Evolutionary conservation across 2,113 vertebrate species (phyloP).

Genomic region (Hippoglossus stenolepis): DNA sequence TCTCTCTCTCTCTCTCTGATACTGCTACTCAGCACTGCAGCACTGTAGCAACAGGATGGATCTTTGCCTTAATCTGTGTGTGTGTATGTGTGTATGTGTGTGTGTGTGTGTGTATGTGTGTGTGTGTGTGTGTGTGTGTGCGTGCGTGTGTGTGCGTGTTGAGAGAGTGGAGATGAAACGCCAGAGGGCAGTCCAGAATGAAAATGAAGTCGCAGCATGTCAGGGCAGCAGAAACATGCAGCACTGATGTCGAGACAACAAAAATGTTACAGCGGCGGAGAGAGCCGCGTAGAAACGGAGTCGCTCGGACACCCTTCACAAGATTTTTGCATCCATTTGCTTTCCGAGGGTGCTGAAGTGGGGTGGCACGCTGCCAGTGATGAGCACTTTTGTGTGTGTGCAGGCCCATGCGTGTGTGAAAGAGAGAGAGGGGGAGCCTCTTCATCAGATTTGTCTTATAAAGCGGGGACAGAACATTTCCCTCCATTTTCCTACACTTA

Average conservation of each 20-base stretch:
- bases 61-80: slow-evolving; percentile 49
- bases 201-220: slow-evolving; percentile 65
- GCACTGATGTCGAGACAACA: slow-evolving; percentile 66
- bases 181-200: slow-evolving; percentile 36
- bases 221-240: slow-evolving; percentile 56
- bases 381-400: slow-evolving; percentile 32
- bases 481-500: slow-evolving; percentile 17
- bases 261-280: slow-evolving; percentile 37
- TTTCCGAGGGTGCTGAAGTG: slow-evolving; percentile 49
- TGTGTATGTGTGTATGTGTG: slow-evolving; percentile 35
- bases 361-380: slow-evolving; percentile 55
- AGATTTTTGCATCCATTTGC: slow-evolving; percentile 53
- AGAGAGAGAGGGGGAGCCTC: slow-evolving; percentile 15
- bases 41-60: slow-evolving; percentile 68
- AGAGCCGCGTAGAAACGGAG: slow-evolving; percentile 4
- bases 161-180: slow-evolving; percentile 5
- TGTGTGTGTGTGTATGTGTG: slow-evolving; percentile 42
- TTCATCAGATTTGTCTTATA: slow-evolving; percentile 40
- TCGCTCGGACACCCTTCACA: slow-evolving; percentile 46
- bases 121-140: slow-evolving; percentile 33
- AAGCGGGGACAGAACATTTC: slow-evolving; percentile 46
- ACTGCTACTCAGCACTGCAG: slow-evolving; percentile 77
- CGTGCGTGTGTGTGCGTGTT: slow-evolving; percentile 32
- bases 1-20: slow-evolving; percentile 31
- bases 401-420: slow-evolving; percentile 32